Evolutionary conservation across 2,797 vertebrate genomes (phyloP).

Genomic region (Coilia nasus): DNA sequence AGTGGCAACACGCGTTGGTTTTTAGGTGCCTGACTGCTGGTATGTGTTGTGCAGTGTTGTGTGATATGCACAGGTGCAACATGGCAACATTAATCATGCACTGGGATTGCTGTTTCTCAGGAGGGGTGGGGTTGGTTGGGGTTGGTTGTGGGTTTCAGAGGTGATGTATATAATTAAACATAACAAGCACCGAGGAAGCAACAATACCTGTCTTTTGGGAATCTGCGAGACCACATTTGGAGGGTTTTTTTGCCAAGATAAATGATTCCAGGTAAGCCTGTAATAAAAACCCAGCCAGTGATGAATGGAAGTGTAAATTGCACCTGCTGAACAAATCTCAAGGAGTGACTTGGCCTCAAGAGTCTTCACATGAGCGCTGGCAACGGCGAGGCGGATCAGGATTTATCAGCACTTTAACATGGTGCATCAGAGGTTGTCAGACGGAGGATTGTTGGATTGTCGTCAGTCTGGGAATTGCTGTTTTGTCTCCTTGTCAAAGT

Average conservation of each 20-base stretch:
- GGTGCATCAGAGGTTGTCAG: background rate
- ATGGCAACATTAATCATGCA: background rate
- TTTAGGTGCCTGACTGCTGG: background rate
- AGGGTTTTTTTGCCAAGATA: background rate
- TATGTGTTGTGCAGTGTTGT: background rate
- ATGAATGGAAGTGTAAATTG: background rate
- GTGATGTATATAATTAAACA: conserved; percentile 8
- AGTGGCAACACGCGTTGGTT: background rate
- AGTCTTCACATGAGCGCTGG: background rate
- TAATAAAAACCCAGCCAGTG: background rate
- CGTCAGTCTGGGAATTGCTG: background rate
- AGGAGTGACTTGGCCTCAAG: background rate
- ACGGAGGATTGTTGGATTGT: too few relatives aligned
- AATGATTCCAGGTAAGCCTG: background rate
- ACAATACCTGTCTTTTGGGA: background rate
- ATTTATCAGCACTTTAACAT: background rate
- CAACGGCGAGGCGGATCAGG: background rate
- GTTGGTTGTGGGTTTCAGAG: too few relatives aligned
- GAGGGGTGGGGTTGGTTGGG: background rate
- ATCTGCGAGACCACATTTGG: background rate
- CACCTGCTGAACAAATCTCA: background rate
- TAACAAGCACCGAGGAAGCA: conserved; percentile 8
- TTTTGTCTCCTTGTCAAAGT: background rate
- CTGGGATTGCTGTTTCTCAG: background rate
- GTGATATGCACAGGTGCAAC: background rate